These are phyloP conservation scores for Meriones unguiculatus DNA, from an alignment of 2,113 vertebrate species.

Conservation along the genomic window DNA sequence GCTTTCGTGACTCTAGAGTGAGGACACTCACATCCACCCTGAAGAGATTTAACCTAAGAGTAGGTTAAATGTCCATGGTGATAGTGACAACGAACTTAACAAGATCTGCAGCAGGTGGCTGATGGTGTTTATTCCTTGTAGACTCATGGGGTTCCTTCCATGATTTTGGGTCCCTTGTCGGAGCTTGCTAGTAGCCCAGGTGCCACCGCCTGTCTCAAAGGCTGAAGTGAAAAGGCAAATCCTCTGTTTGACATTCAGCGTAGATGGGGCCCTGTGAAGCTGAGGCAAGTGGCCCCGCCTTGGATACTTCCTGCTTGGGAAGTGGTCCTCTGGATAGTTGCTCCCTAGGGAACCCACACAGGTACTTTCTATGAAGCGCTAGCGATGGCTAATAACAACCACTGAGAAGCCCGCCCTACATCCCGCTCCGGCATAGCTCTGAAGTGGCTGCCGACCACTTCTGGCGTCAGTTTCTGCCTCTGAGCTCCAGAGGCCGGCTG, in stretches of 20 bases:
- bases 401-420: not conserved
- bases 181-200: not conserved
- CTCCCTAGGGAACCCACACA: conserved; percentile 32
- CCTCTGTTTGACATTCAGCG: not conserved
- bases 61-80: not conserved
- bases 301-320: conserved; percentile 23
- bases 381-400: not conserved
- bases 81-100: not conserved
- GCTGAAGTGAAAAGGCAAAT: not conserved
- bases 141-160: not conserved
- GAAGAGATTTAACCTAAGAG: not conserved
- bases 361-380: not conserved
- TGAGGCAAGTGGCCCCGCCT: not conserved
- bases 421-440: not conserved
- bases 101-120: not conserved
- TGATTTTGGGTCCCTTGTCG: not conserved
- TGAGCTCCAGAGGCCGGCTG: not conserved
- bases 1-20: not conserved
- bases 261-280: not conserved
- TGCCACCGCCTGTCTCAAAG: not conserved
- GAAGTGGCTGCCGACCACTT: not conserved
- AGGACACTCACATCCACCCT: not conserved
- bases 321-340: not conserved
- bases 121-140: not conserved
- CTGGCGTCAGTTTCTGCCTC: not conserved